These are phyloP conservation scores for Drosophila leontia DNA, from an alignment of 1,140 invertebrate species.

Conservation along the genomic window DNA sequence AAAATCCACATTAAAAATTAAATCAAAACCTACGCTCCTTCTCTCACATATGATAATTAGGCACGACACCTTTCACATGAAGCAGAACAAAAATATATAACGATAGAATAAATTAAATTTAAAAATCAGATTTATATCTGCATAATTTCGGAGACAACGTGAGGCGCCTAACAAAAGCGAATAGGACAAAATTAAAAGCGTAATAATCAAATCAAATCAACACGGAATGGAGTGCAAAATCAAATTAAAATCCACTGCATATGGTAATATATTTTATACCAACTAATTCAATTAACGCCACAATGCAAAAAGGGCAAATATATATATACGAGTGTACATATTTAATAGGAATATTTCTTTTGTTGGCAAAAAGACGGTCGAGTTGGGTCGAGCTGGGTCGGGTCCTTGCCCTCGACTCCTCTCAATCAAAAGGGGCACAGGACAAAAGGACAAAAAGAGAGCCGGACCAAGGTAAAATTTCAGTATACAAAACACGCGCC, in stretches of 20 bases:
- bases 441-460: conserved; percentile 32
- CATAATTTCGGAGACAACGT: conserved; percentile 64
- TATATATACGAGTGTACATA: conserved; percentile 2
- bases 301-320: conserved; percentile 61
- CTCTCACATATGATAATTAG: conserved; percentile 42
- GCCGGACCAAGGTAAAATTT: conserved; percentile 63
- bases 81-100: conserved; percentile 13
- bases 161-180: conserved; percentile 50
- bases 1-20: conserved; percentile 3
- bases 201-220: conserved; percentile 52
- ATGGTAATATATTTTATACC: conserved; percentile 53
- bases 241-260: conserved; percentile 70
- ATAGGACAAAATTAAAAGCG: conserved; percentile 21
- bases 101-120: conserved; percentile 62
- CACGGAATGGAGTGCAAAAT: conserved; percentile 49
- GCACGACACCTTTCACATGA: conserved; percentile 47
- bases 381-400: conserved; percentile 16
- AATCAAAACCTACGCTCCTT: conserved; percentile 6
- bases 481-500: conserved; percentile 75
- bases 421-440: conserved; percentile 33
- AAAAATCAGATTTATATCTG: conserved; percentile 65
- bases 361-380: conserved; percentile 54
- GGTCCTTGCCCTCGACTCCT: conserved; percentile 72
- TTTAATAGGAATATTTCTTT: conserved; percentile 37
- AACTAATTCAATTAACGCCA: conserved; percentile 80